Conservation (phyloP, 2,888 invertebrate genomes). For the Cheilosia vulpina region DNA sequence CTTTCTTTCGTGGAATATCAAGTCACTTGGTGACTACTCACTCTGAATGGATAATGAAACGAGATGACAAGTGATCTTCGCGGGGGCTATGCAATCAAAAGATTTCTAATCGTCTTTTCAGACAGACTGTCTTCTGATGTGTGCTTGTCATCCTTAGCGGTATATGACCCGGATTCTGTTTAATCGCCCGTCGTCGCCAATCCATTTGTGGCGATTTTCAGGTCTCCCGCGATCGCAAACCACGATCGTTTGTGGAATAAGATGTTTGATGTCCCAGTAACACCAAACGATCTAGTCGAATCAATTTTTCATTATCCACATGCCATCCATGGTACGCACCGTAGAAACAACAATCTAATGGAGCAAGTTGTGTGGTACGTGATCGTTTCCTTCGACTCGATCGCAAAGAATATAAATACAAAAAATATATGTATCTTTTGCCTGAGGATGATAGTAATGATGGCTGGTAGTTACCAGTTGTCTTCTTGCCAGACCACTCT, state of each 20-base stretch:
- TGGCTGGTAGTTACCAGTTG: slow-evolving; percentile 6
- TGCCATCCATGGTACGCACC: slow-evolving; percentile 50
- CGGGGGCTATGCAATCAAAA: slow-evolving; percentile 42
- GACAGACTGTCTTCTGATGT: slow-evolving; percentile 29
- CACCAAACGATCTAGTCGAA: slow-evolving; percentile 63
- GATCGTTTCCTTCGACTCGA: slow-evolving; percentile 23
- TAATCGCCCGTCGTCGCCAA: slow-evolving; percentile 27
- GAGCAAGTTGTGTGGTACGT: slow-evolving; percentile 50
- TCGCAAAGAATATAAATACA: slow-evolving; percentile 15
- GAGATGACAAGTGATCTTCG: slow-evolving; percentile 71
- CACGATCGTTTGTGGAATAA: background rate
- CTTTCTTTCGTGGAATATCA: slow-evolving; percentile 73
- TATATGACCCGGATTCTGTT: slow-evolving; percentile 67
- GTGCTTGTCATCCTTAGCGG: slow-evolving; percentile 63
- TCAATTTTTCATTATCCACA: slow-evolving; percentile 59
- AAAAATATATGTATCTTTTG: slow-evolving; percentile 45
- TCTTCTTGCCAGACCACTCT: slow-evolving; percentile 68
- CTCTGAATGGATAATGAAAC: slow-evolving; percentile 67
- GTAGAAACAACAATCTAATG: slow-evolving; percentile 64
- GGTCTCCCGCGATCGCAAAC: background rate
- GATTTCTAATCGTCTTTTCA: slow-evolving; percentile 61
- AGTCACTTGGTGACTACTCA: slow-evolving; percentile 48
- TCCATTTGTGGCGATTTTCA: slow-evolving; percentile 65
- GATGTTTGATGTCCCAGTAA: slow-evolving; percentile 55
- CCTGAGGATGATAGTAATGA: slow-evolving; percentile 27